Evolutionary conservation across 2,113 vertebrate genomes (phyloP).

Genomic region (Rhabdomys dilectus): DNA sequence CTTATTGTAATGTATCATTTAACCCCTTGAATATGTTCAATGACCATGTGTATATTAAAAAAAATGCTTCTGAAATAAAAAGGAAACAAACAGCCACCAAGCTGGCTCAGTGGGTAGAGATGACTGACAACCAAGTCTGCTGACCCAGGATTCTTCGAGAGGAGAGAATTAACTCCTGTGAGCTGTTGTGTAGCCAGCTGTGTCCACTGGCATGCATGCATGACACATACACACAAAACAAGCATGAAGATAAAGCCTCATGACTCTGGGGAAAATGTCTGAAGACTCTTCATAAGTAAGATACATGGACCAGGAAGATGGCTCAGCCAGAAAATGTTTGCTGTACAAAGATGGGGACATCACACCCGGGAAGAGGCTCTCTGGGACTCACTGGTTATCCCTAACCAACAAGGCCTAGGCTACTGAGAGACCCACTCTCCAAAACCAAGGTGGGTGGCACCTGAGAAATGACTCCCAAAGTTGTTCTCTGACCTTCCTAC

Average conservation of each 20-base stretch:
- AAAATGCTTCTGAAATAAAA: background rate
- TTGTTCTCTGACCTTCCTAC: background rate
- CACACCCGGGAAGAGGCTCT: background rate
- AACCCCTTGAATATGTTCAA: background rate
- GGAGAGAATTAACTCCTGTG: background rate
- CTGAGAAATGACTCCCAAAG: background rate
- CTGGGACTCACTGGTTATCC: background rate
- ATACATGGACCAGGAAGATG: background rate
- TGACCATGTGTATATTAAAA: background rate
- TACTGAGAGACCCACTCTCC: background rate
- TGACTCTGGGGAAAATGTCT: background rate
- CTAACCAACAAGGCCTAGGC: background rate
- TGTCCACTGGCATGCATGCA: background rate
- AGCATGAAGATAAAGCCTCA: background rate
- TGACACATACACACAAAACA: background rate
- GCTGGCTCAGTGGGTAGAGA: background rate
- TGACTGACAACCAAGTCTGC: background rate
- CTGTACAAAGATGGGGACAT: background rate
- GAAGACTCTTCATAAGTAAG: background rate
- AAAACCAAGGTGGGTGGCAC: background rate
- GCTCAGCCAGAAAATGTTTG: background rate
- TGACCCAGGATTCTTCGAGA: background rate
- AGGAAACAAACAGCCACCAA: background rate
- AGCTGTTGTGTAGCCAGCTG: background rate
- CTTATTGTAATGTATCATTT: background rate